Evolutionary conservation across 2,888 invertebrate species (phyloP), one percentile per base, ranked within the genome.

Genomic region (Drepana falcataria): DNA sequence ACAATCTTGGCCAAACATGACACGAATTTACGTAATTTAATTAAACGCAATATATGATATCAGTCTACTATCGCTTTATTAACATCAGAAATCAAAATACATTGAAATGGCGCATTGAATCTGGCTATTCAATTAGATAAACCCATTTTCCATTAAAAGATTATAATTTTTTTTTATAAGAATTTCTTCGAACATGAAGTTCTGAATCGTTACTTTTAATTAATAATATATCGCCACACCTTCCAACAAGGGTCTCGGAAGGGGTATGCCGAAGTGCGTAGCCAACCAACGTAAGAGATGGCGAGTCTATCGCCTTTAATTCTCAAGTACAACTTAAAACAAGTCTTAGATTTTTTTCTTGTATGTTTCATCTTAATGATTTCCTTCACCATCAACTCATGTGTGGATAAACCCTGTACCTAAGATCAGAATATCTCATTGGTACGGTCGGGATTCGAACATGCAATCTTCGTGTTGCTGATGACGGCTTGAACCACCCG

Each of bases 61-160:
- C 66, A 62, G 68, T 66, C 77, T 75, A 79, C 82, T 84, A 79
- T 79, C 76, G 6, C 80, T 83, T 81, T 79, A 72, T 73, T 74
- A 69, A 63, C 68, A 67, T 68, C 70, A 75, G 69, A 71, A 76
- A 70, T 69, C 79, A 81, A 82, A 83, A 82, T 87, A 84, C 87
- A 85, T 73, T 79, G 77, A 73, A 78, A 77, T 83, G 77, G 73
- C 75, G 77, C 76, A 74, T 71, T 76, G 77, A 87, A 87, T 89
- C 87, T 87, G 84, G 77, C 78, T 76, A 82, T 85, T 85, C 83
- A 88, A 89, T 81, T 87, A 66, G 74, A 84, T 79, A 85, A 87
- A 87, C 88, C 85, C 82, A 87, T 86, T 87, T 85, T 77, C 61
- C 57, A 58, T 77, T 80, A 81, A 77, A 85, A 80, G 73, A 80